Percentiles rank a stretch among this genome's conserved stretches.
Conservation (phyloP, 2,113 vertebrate species). For the Psophia crepitans region DNA sequence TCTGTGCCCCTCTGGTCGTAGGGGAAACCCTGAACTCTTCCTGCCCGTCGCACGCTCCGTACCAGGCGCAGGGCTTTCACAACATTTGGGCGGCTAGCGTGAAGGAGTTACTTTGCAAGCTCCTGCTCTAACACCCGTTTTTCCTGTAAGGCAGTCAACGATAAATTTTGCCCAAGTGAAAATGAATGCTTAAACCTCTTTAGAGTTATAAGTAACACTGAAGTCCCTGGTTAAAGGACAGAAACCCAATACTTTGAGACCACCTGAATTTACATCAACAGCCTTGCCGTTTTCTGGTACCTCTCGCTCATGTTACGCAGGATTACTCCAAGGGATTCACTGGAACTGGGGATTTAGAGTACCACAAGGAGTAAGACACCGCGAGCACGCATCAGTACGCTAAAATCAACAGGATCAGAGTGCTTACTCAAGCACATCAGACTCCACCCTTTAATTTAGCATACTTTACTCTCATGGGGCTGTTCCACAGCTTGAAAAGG, state of each 20-base stretch:
- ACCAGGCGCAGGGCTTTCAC: background rate
- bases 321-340: background rate
- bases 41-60: too few species aligned
- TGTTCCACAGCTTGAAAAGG: background rate
- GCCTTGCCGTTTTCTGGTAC: background rate
- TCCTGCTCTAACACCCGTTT: background rate
- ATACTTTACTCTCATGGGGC: background rate
- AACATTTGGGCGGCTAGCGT: background rate
- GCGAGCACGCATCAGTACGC: too few species aligned
- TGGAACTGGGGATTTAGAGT: background rate
- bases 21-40: background rate
- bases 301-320: background rate
- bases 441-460: background rate
- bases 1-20: background rate
- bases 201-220: background rate
- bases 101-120: background rate
- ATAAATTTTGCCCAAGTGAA: background rate
- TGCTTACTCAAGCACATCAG: background rate
- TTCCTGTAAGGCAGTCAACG: background rate
- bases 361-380: background rate
- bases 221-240: background rate
- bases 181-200: background rate
- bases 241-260: background rate
- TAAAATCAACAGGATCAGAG: background rate
- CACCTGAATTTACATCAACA: background rate